These are phyloP conservation scores for Syrista parreyssii DNA, from an alignment of 2,888 invertebrate species.

Conservation along the genomic window DNA sequence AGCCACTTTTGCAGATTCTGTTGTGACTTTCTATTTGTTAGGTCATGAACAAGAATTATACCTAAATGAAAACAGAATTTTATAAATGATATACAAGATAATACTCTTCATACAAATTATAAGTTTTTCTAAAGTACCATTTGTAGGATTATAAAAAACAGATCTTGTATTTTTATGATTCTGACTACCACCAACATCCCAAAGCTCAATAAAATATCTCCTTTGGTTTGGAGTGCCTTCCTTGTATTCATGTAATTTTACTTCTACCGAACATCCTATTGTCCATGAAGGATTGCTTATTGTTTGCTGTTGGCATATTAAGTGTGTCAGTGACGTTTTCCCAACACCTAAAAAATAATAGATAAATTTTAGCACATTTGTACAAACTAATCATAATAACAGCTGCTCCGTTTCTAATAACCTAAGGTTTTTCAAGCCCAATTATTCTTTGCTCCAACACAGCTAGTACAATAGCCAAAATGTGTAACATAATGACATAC, in stretches of 20 bases:
- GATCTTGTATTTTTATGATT: constrained; percentile 93
- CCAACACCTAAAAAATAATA: constrained; percentile 83
- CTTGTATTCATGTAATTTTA: constrained; percentile 93
- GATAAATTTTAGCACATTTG: constrained; percentile 10
- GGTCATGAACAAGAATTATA: constrained; percentile 95
- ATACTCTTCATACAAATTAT: constrained; percentile 8
- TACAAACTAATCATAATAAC: neutral
- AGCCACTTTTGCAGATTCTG: constrained; percentile 94
- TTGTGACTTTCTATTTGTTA: constrained; percentile 96
- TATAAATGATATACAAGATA: neutral
- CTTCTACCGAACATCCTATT: constrained; percentile 95
- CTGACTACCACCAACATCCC: constrained; percentile 97
- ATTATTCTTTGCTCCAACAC: no score
- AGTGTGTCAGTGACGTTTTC: constrained; percentile 93
- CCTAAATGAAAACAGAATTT: constrained; percentile 67
- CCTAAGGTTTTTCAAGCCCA: neutral
- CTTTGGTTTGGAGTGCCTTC: constrained; percentile 93
- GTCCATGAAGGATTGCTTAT: constrained; percentile 93
- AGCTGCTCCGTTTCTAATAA: neutral
- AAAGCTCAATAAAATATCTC: constrained; percentile 93
- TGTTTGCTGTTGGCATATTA: constrained; percentile 89
- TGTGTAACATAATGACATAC: neutral
- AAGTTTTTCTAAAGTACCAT: constrained; percentile 72
- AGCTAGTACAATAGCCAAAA: neutral
- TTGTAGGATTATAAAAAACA: constrained; percentile 93